These are phyloP conservation scores for Epistrophe grossulariae DNA, from an alignment of 2,888 invertebrate genomes.

Conservation along the genomic window DNA sequence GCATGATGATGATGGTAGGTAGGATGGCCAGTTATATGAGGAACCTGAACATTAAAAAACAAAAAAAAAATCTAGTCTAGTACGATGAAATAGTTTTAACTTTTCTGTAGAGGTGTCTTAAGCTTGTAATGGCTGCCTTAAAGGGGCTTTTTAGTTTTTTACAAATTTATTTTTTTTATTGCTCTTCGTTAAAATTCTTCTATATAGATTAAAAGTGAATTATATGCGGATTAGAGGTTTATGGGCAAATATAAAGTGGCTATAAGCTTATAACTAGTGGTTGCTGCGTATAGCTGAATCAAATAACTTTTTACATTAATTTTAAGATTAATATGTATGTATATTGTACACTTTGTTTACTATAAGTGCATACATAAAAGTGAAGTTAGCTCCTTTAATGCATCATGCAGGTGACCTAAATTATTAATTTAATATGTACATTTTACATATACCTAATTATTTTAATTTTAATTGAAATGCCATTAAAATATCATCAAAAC, in stretches of 20 bases:
- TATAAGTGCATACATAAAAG: too few species aligned
- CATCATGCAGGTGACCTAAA: too few species aligned
- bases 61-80: slow-evolving; percentile 5
- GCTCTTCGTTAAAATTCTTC: slow-evolving; percentile 1
- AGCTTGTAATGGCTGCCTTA: slow-evolving; percentile 15
- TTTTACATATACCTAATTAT: too few species aligned
- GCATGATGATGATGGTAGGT: slow-evolving; percentile 5
- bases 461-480: too few species aligned
- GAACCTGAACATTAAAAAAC: slow-evolving; percentile 10
- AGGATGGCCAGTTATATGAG: slow-evolving; percentile 40
- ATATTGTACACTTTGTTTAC: too few species aligned
- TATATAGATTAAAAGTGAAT: slow-evolving; percentile 38
- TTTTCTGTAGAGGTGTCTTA: slow-evolving; percentile 40
- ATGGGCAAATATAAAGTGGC: not conserved
- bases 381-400: too few species aligned
- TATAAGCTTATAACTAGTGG: not conserved
- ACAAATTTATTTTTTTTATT: slow-evolving; percentile 23
- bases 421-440: too few species aligned
- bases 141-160: not conserved
- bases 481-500: too few species aligned
- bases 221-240: slow-evolving; percentile 13
- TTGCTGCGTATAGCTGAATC: not conserved
- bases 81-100: slow-evolving; percentile 21
- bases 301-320: not conserved
- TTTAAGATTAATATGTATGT: not conserved